Base-by-base conservation (phyloP, 1,140 invertebrate species). In the Eciton burchellii region DNA sequence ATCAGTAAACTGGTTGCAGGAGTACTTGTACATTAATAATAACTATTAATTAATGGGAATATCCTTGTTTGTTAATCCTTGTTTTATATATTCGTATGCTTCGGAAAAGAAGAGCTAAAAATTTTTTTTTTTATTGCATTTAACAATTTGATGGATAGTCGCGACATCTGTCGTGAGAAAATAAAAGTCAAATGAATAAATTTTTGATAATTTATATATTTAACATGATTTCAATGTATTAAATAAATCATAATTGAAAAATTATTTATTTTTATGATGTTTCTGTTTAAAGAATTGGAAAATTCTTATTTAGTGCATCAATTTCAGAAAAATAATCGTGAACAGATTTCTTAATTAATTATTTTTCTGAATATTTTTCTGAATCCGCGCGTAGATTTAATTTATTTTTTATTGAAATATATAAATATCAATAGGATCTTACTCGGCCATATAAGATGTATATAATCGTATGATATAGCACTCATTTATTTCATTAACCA, bases 21-120 rank as follows among this genome's bases (percentile, higher is more conserved):
- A 56, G 29, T 14, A 79, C 47, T 77, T 77, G 47, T 43, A 21
- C 14, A 68, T 57, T 79, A 56, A 56, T 65, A 76, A 76, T 45
- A 68, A 11, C 6, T 68, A 19, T 29, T 79, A 56, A 79, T 79
- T 77, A 77, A 68, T 21, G 41, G 8, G 65, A 56, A 56, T 43
- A 12, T 68, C 2, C 0, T 19, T 56, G n/a, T 54, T 35, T 56
- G 16, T 24, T 54, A 68, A 43, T 66, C 19, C n/a, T n/a, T n/a
- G 1, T 77, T 5, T 47, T 6, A 60, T 11, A 49, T 35, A 14
- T 0, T 19, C 35, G 4, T 49, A 41, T 16, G 26, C 24, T 35
- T 2, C 35, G 0, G 41, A 35, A 57, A 16, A 72, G n/a, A n/a
- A n/a, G n/a, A 19, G 3, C 21, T 4, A 65, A 63, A 74, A 41